Conservation (phyloP, 2,113 vertebrate species). For the Dromas ardeola region DNA sequence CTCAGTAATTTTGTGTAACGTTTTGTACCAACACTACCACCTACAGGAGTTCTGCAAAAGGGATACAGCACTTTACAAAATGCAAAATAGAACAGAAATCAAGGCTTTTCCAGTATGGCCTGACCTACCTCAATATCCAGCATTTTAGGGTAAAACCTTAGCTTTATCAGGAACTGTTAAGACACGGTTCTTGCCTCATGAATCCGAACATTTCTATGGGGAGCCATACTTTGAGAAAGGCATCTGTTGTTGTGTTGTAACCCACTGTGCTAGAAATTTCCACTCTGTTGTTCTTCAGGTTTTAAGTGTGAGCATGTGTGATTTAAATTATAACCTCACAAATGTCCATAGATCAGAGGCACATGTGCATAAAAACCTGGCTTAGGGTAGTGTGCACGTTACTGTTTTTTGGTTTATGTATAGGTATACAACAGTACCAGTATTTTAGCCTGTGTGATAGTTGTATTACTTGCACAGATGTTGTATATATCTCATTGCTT, state of each 20-base stretch:
- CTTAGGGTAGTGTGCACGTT: not conserved
- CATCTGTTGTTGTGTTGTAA: not conserved
- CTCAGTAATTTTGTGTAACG: not conserved
- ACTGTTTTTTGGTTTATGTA: not conserved
- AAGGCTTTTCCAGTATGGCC: not conserved
- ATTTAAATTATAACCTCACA: not conserved
- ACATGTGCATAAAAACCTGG: not conserved
- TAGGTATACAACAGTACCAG: not conserved
- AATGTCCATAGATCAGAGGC: not conserved
- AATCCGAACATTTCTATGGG: not conserved
- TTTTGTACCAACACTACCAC: conserved; percentile 7
- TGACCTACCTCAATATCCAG: not conserved
- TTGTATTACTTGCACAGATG: not conserved
- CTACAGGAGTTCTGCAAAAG: conserved; percentile 37
- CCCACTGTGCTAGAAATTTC: not conserved
- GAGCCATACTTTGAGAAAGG: not conserved
- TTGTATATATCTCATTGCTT: not conserved
- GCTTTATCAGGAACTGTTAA: not conserved
- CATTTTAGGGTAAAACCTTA: not conserved
- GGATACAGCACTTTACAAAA: not conserved
- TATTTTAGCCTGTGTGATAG: not conserved
- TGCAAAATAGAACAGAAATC: not conserved
- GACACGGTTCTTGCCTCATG: not conserved
- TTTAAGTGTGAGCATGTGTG: not conserved
- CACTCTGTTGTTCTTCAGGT: not conserved